Evolutionary conservation across 1,140 invertebrate species (phyloP), one percentile per base, ranked within the genome.

Genomic region (Bombus affinis): DNA sequence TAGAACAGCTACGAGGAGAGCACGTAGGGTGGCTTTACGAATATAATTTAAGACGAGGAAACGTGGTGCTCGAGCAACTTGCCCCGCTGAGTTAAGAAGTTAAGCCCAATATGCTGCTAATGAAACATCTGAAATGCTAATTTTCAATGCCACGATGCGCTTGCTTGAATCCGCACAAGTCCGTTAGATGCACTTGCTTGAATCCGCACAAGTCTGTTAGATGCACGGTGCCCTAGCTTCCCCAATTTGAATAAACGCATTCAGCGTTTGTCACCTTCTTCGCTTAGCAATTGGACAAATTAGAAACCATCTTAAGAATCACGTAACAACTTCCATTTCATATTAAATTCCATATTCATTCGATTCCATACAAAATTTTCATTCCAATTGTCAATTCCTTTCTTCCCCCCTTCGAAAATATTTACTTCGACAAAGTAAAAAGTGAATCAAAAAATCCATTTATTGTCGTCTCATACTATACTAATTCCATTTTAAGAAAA

Each of bases 61-160:
- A 9, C 73, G 37, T 2, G 15, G 8, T 28, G 57, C 68, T 70
- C 59, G 4, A 68, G 47, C 13, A 71, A 65, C 47, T 72, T 62
- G 39, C 18, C 35, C 22, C 13, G 75, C 12, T 42, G 53, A 59
- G 53, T 80, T 80, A 80, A 70, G 75, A 80, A 80, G 68, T 85
- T 71, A 71, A 72, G 76, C 83, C 78, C 70, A 72, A 85, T 80
- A 79, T 22, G 39, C 68, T 37, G 83, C 77, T 80, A 85, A 85
- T 72, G 83, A 80, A 85, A 85, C 83, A 85, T 80, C 78, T 80
- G 57, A 71, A 84, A 84, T 84, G 83, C 76, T 85, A 85, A 85
- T 85, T 62, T 80, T 62, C 83, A 65, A 72, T 80, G 76, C 37
- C 76, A 37, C 39, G 12, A 53, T 25, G 57, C 77, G 73, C 32